Evolutionary conservation across 2,888 invertebrate species (phyloP), one percentile per base, ranked within the genome.

Genomic region (Rhaphigaster nebulosa): DNA sequence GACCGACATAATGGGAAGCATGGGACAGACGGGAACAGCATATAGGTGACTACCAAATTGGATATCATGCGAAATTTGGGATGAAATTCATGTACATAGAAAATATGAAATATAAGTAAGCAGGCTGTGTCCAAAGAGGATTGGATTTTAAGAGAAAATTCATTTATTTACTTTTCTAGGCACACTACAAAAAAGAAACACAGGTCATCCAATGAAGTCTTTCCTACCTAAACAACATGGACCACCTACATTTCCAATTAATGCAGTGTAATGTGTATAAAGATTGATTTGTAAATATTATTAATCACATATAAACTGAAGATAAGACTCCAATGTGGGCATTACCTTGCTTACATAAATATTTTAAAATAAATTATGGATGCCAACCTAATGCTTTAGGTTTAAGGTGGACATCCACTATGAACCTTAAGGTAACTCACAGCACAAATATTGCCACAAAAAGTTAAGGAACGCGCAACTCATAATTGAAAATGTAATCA

Each of bases 71-170:
- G 84, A 45, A 80, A 84, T 18, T n/a, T n/a, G 26, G 45, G 26
- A 84, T 45, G 50, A 45, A 84, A n/a, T 38, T 38, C 45, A 84
- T 84, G 84, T n/a, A 84, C 84, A 84, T 26, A 50, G 0, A 84
- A 84, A 13, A 84, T n/a, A 84, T 84, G 13, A 45, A n/a, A 84
- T 13, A 45, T n/a, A 41, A 84, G 26, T 45, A 84, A 84, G 84
- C 84, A 84, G 84, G 84, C 84, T 84, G 84, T 84, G 45, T n/a
- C 84, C 84, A 84, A 84, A 84, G 34, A 84, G 45, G 84, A n/a
- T n/a, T 20, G 1, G 38, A 41, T n/a, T 45, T 20, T 45, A 4
- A 45, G 26, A n/a, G 10, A 15, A 0, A 10, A 60, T 60, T 60
- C 12, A 8, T 4, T 54, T 23, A 54, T 54, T 8, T 23, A 23